Percentiles rank a stretch among this genome's conserved stretches.
Conservation (phyloP, 2,888 invertebrate species). For the Uropetala carovei region DNA sequence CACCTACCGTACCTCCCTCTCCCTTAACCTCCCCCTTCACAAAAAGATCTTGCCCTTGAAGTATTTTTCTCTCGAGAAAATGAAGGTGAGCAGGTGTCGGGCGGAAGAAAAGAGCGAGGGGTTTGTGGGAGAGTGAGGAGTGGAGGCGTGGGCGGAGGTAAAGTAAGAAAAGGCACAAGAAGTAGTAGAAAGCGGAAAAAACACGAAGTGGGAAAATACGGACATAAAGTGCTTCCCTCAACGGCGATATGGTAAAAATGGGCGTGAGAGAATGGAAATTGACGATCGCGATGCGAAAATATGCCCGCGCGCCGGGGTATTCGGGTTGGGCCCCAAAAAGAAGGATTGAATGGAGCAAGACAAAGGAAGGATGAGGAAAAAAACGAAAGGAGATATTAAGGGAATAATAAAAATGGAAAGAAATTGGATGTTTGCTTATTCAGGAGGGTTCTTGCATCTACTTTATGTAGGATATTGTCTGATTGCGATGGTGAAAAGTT, state of each 20-base stretch:
- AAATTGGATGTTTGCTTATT: constrained; percentile 13
- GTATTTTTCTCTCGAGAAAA: constrained; percentile 14
- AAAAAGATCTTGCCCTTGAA: constrained; percentile 20
- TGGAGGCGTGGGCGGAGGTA: neutral
- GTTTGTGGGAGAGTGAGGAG: neutral
- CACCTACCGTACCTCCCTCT: neutral
- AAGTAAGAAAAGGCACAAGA: neutral
- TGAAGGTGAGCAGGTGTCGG: constrained; percentile 5
- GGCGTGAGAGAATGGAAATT: neutral
- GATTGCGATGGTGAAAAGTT: too few species aligned
- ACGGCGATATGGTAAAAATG: neutral
- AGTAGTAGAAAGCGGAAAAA: neutral
- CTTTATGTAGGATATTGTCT: neutral
- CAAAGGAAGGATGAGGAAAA: neutral
- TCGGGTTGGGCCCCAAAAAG: constrained; percentile 3
- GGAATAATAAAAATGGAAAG: neutral
- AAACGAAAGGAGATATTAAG: neutral
- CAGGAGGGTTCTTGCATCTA: neutral
- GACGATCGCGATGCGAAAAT: constrained; percentile 20
- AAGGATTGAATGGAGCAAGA: neutral
- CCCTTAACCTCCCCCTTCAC: neutral
- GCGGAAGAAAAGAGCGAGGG: neutral
- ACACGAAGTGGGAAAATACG: constrained; percentile 4
- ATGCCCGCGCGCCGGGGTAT: neutral
- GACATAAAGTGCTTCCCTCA: neutral